A percentile compares a stretch with the other conserved stretches of the same genome.
Conservation (phyloP, 2,888 invertebrate genomes). For the Lycaena phlaeas region DNA sequence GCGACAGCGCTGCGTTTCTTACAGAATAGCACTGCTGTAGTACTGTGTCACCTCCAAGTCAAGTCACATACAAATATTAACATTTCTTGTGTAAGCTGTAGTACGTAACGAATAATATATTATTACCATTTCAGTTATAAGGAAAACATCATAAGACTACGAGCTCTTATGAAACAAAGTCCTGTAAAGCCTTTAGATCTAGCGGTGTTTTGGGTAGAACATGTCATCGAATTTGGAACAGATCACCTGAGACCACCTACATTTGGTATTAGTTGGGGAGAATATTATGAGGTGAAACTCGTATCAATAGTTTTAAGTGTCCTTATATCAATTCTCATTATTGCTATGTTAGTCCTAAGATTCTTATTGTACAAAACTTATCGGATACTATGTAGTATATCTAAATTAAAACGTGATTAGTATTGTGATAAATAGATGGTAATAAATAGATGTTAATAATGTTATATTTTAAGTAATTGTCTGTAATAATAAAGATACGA, state of each 20-base stretch:
- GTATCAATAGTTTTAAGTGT: slow-evolving; percentile 9
- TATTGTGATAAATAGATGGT: neutral
- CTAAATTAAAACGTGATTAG: slow-evolving; percentile 1
- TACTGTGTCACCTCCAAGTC: too few relatives aligned
- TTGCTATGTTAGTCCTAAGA: neutral
- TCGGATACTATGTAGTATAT: neutral
- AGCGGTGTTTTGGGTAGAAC: slow-evolving; percentile 22
- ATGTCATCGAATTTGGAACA: slow-evolving; percentile 19
- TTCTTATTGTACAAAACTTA: neutral
- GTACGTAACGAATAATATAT: too few relatives aligned
- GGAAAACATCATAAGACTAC: slow-evolving; percentile 15
- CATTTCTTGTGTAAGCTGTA: too few relatives aligned
- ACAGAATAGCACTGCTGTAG: too few relatives aligned
- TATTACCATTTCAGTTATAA: slow-evolving; percentile 21
- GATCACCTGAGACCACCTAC: slow-evolving; percentile 18
- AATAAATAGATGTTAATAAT: neutral
- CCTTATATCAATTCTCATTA: slow-evolving; percentile 5
- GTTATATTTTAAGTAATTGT: neutral
- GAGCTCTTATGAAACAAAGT: slow-evolving; percentile 16
- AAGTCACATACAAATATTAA: too few relatives aligned
- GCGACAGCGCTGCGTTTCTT: too few relatives aligned
- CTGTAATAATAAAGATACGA: too few relatives aligned
- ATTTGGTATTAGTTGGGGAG: slow-evolving; percentile 11
- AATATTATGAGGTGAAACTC: slow-evolving; percentile 17
- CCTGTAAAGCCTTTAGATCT: slow-evolving; percentile 19